These are phyloP conservation scores for Murina feae DNA, from an alignment of 2,113 vertebrate species.

Conservation along the genomic window DNA sequence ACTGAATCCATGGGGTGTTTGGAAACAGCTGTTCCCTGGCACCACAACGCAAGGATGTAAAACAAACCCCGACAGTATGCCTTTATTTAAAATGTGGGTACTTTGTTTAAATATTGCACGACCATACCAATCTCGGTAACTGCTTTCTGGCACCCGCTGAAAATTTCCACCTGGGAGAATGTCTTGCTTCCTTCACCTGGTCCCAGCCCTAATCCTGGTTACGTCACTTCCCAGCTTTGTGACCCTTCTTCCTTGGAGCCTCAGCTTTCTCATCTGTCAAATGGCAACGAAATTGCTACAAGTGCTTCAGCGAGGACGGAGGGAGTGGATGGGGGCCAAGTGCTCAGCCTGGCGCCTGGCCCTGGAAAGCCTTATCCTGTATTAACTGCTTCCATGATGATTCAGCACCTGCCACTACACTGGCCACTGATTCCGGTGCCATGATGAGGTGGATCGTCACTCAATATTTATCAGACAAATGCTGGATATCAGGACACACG, in stretches of 20 bases:
- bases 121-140: background rate
- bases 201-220: no score
- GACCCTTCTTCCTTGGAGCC: background rate
- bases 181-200: no score
- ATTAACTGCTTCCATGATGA: background rate
- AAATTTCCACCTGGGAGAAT: background rate
- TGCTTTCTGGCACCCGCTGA: background rate
- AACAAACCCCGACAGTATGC: background rate
- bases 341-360: background rate
- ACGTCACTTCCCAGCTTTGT: background rate
- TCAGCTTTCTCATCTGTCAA: background rate
- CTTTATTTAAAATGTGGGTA: background rate
- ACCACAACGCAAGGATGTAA: no score
- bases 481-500: background rate
- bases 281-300: background rate
- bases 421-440: background rate
- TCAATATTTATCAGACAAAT: background rate
- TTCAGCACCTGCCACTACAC: background rate
- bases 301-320: no score
- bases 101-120: background rate
- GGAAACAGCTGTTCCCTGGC: background rate
- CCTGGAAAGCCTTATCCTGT: fast-evolving
- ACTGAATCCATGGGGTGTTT: fast-evolving
- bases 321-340: fast-evolving
- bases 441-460: background rate